A percentile compares a stretch with the other conserved stretches of the same genome.
These are phyloP conservation scores for Enteromius trimaculatus DNA, from an alignment of 2,797 vertebrate genomes.

Conservation along the genomic window DNA sequence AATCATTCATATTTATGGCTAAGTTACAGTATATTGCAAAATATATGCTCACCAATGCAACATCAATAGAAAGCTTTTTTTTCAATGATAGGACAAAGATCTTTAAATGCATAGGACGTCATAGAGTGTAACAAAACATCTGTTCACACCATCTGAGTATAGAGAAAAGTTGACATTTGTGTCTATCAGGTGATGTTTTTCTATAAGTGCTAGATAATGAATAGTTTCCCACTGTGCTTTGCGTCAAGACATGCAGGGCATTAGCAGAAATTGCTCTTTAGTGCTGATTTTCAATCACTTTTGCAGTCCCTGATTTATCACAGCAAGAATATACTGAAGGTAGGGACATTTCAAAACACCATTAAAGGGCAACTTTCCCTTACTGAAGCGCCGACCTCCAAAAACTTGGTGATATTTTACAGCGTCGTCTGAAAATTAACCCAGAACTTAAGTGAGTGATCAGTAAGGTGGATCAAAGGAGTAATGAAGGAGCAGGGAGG, in stretches of 20 bases:
- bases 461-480: background rate
- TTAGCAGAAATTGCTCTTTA: conserved; percentile 10
- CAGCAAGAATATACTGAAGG: background rate
- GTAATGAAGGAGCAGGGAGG: conserved; percentile 11
- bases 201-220: conserved; percentile 55
- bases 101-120: background rate
- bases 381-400: conserved; percentile 29
- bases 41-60: background rate
- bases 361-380: background rate
- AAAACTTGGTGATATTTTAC: conserved; percentile 28
- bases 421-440: conserved; percentile 33
- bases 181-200: conserved; percentile 17
- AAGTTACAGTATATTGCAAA: background rate
- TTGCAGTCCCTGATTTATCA: background rate
- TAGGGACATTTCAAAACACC: background rate
- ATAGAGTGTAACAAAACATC: conserved; percentile 32
- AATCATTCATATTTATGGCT: background rate
- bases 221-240: conserved; percentile 48
- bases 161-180: conserved; percentile 31
- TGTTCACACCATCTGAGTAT: conserved; percentile 44
- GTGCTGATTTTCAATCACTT: background rate
- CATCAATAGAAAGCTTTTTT: background rate
- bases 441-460: conserved; percentile 24
- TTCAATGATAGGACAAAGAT: background rate
- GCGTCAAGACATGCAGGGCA: background rate